Evolutionary conservation across 2,888 invertebrate genomes (phyloP), one percentile per base, ranked within the genome.

Genomic region (Villa cingulata): DNA sequence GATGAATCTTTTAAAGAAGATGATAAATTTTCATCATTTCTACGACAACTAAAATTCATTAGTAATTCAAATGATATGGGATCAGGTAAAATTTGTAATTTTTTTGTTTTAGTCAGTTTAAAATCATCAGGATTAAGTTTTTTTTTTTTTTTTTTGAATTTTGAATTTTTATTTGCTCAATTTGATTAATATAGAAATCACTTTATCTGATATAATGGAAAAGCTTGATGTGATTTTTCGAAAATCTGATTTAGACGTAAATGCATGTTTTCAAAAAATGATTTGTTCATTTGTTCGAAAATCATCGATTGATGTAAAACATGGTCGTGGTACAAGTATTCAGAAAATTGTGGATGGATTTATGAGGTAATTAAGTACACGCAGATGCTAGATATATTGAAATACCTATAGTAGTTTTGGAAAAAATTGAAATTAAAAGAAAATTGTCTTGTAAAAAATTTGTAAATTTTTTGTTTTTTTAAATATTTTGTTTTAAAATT

Each of bases 181-280:
- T 2, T 32, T 32, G 3, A 5, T 32, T n/a, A n/a, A 12, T 32
- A 32, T 19, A 48, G 48, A 45, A 14, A 32, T 37, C 12, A 37
- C 38, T 14, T 18, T 48, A 7, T 34, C 37, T 19, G 49, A 45
- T 17, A 46, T 51, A 6, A 23, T 74, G 57, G 62, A 68, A 2
- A 62, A 64, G 37, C 56, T 77, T 19, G 76, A 77, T 51, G 70
- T 73, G 48, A 61, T 68, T 2, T 55, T 77, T 27, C 63, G 69
- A 0, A 68, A 71, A 45, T 70, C 74, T 53, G 71, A 76, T 43
- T 70, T 77, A 23, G 75, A 77, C 57, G 66, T 75, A 1, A 72
- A 74, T 1, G 70, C 73, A 2, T 78, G 78, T 55, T 65, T 74
- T 60, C 76, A 77, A 59, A 65, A 74, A 49, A 68, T 72, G 6